Conservation (phyloP, 2,113 vertebrate species). For the Aegithalos caudatus region DNA sequence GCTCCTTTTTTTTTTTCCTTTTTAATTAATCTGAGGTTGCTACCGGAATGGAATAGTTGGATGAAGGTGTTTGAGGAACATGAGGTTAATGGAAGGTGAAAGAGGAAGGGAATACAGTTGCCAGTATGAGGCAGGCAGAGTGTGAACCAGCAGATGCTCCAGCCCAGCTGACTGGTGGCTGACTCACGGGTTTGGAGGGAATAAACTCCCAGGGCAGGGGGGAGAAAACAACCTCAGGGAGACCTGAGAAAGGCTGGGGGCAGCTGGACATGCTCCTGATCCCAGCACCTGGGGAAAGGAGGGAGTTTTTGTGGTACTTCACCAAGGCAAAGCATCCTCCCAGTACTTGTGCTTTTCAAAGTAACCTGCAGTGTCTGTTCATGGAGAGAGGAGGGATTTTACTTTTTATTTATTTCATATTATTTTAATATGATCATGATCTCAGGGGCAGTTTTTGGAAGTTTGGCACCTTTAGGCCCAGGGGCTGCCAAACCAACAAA, state of each 20-base stretch:
- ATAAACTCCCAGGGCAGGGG: background rate
- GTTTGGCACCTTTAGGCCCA: background rate
- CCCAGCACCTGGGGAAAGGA: background rate
- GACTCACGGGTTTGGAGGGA: background rate
- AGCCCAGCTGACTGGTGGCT: background rate
- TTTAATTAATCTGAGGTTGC: constrained; percentile 59
- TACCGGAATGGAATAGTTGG: background rate
- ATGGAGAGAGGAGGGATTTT: background rate
- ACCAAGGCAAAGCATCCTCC: background rate
- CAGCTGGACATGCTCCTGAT: rapidly evolving
- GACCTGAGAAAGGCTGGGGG: background rate
- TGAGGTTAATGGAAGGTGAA: constrained; percentile 53
- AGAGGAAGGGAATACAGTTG: background rate
- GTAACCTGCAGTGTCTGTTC: rapidly evolving
- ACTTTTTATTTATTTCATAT: background rate
- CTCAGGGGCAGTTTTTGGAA: background rate
- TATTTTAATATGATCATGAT: background rate
- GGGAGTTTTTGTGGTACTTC: background rate
- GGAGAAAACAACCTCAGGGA: background rate
- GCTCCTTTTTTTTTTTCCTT: background rate
- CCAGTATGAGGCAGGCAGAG: background rate
- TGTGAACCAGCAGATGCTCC: background rate
- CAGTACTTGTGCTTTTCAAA: rapidly evolving
- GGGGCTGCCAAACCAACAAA: background rate
- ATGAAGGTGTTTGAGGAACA: constrained; percentile 43